Percentiles rank a stretch among this genome's conserved stretches.
Evolutionary conservation across 2,888 invertebrate genomes (phyloP).

Genomic region (Lycia hirtaria): DNA sequence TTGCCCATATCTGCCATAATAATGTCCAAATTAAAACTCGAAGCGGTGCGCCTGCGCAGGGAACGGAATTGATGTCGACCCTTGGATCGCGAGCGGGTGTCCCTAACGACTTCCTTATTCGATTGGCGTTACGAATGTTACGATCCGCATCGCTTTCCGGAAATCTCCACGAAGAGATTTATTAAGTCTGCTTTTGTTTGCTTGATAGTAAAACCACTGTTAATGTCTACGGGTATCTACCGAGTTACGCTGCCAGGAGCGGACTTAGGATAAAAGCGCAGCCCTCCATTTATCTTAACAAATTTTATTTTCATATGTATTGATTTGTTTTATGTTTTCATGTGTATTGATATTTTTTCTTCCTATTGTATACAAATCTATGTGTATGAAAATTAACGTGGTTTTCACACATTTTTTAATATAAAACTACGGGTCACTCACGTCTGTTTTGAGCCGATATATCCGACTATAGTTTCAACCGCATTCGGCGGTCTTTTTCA

Average conservation of each 20-base stretch:
- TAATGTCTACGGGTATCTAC: constrained; percentile 62
- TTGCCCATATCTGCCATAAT: constrained; percentile 1
- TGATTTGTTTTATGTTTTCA: no score
- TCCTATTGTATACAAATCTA: no score
- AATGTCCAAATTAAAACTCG: constrained; percentile 6
- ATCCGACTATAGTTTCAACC: no score
- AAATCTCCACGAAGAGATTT: constrained; percentile 68
- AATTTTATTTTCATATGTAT: no score
- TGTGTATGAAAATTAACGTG: no score
- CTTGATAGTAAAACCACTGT: constrained; percentile 66
- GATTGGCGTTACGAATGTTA: constrained; percentile 65
- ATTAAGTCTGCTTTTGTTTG: constrained; percentile 71
- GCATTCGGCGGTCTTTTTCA: no score
- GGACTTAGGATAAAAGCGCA: constrained; percentile 16
- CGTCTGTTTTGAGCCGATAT: no score
- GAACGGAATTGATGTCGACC: constrained; percentile 40
- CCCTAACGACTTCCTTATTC: constrained; percentile 64
- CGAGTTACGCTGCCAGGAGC: constrained; percentile 61
- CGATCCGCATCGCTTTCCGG: constrained; percentile 65
- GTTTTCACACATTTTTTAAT: no score
- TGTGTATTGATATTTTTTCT: no score
- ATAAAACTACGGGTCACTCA: no score
- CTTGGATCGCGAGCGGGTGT: constrained; percentile 63
- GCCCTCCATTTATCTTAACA: no score
- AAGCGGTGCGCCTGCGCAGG: constrained; percentile 9